Evolutionary conservation across 2,888 invertebrate species (phyloP), one percentile per base, ranked within the genome.

Genomic region (Zonitis immaculata): DNA sequence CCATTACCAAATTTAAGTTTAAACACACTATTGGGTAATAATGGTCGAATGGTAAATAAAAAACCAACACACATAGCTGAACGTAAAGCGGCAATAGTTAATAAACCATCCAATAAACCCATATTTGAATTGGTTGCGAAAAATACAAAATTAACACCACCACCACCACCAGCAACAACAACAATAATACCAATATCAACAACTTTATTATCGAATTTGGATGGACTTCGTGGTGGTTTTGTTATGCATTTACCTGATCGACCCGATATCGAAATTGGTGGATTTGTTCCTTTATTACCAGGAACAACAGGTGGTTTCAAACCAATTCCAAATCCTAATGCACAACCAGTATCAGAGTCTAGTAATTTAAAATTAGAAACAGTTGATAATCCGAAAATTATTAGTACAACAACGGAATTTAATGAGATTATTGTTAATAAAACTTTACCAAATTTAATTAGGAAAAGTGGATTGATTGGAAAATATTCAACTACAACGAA

Each of bases 261-360:
- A 48, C 86, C 86, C 0, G 82, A 83, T 67, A 82, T 88, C 48
- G 85, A 89, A 74, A 83, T 82, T 16, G 89, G 89, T 12, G 90
- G 90, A 1, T 91, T 91, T 69, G 77, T 85, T 11, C 91, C 91
- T 12, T 80, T 89, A 65, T 70, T 89, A 14, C 89, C 90, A 1
- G 84, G 84, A 46, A 77, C n/a, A n/a, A n/a, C 82, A 55, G 85
- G 88, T 30, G 90, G 90, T 6, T 91, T 91, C 66, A 82, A 80
- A 68, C 91, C 91, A 0, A 84, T 86, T 16, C 70, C 69, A 68
- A 82, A 79, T 69, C 82, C 77, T 68, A 75, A 16, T 22, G 50
- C 61, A 43, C 60, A 54, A 26, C 51, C 16, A 3, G 6, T 44
- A 27, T 49, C 57, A 14, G 25, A 47, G 25, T 16, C 32, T n/a